Evolutionary conservation across 1,140 invertebrate genomes (phyloP), one percentile per base, ranked within the genome.

Genomic region (Drosophila mauritiana): DNA sequence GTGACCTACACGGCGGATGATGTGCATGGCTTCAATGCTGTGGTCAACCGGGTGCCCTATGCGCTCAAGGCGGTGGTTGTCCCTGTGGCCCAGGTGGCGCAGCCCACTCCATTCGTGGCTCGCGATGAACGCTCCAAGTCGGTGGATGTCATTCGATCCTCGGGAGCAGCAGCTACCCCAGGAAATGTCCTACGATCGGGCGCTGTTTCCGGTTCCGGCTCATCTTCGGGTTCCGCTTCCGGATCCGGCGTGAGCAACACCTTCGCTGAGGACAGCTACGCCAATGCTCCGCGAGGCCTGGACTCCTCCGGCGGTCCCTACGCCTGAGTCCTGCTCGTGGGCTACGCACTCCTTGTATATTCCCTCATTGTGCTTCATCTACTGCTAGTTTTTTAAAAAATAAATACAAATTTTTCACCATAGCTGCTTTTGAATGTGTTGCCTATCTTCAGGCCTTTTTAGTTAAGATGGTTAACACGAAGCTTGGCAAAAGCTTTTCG

Each of bases 1-100:
- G 94, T 94, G 1, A 93, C 94, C 46, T 95, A 94, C 78, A 93
- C 93, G 22, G 94, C 93, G 34, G 93, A 94, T 74, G 80, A 93
- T 57, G 73, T 93, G 10, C 92, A 93, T 70, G 94, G 94, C 68
- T 94, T 94, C 78, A 94, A 94, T 91, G 94, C 94, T 2, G 91
- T 94, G 3, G 94, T 94, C 0, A 85, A 65, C 39, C 83, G 83
- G 3, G 83, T 88, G 1, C 83, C 83, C 6, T 83, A 78, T 15
- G 68, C 68, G 13, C 52, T 85, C 1, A 90, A 88, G 20, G 48
- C 75, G 4, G 39, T 80, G 4, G 57, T 72, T 0, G 42, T 57
- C 0, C 64, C 64, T 4, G 64, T 27, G 15, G 36, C 59, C 11
- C 34, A 31, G 6, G 42, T 20, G 10, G 15, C 55, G 2, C 48